Conservation (phyloP, 2,113 vertebrate genomes). For the Varanus salvator region DNA sequence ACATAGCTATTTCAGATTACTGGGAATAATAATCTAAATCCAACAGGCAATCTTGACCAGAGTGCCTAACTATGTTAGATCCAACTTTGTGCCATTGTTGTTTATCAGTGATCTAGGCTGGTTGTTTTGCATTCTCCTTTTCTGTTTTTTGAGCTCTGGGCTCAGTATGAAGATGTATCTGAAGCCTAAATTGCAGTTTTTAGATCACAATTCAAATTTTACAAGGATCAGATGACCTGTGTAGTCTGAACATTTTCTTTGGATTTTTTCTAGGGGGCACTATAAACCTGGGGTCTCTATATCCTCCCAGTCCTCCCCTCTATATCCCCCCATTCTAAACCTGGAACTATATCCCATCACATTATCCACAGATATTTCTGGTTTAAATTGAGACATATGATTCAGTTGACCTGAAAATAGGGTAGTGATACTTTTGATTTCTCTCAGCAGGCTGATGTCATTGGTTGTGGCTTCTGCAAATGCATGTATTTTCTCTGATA, state of each 20-base stretch:
- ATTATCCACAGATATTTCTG: neutral
- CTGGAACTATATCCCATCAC: neutral
- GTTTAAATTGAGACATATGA: neutral
- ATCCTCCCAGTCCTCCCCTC: no score
- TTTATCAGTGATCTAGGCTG: neutral
- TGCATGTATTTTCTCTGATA: neutral
- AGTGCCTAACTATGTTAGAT: neutral
- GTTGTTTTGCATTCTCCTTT: neutral
- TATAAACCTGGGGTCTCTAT: neutral
- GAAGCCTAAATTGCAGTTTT: neutral
- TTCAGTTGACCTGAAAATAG: neutral
- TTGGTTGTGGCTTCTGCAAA: slow-evolving; percentile 14
- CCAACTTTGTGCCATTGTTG: neutral
- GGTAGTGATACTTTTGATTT: neutral
- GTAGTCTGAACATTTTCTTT: neutral
- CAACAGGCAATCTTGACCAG: neutral
- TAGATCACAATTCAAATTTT: neutral
- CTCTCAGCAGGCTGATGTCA: neutral
- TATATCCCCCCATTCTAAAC: no score
- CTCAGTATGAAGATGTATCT: neutral
- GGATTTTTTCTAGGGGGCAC: neutral
- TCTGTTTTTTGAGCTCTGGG: neutral
- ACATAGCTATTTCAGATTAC: neutral
- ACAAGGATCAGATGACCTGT: neutral
- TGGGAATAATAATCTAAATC: neutral